Conservation (phyloP, 2,888 invertebrate genomes). For the Theodoxus fluviatilis region DNA sequence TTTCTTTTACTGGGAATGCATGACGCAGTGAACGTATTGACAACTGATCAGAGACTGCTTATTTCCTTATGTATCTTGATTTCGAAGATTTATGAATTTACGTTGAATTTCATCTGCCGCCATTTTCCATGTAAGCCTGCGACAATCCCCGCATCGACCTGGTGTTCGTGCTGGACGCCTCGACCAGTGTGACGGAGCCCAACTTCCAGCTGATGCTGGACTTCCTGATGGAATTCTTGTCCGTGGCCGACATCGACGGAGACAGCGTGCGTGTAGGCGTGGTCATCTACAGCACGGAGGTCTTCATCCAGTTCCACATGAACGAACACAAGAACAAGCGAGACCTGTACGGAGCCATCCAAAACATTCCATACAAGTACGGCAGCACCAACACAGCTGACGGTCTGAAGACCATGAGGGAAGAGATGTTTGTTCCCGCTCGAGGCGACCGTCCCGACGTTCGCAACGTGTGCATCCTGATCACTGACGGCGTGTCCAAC, state of each 20-base stretch:
- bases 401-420: constrained; percentile 47
- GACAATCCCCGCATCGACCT: constrained; percentile 43
- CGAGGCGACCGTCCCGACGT: constrained; percentile 51
- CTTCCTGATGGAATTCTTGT: constrained; percentile 43
- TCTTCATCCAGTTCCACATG: constrained; percentile 48
- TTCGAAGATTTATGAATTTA: too few relatives aligned
- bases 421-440: constrained; percentile 44
- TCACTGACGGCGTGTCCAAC: constrained; percentile 61
- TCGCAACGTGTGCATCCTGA: constrained; percentile 50
- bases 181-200: constrained; percentile 48
- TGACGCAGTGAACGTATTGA: too few relatives aligned
- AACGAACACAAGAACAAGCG: constrained; percentile 38
- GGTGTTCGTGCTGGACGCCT: constrained; percentile 54
- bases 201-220: constrained; percentile 45
- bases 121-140: too few relatives aligned
- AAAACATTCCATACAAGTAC: constrained; percentile 40
- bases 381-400: constrained; percentile 60
- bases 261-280: constrained; percentile 53
- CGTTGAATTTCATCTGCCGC: too few relatives aligned
- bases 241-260: constrained; percentile 43
- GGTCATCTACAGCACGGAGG: constrained; percentile 47
- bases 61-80: too few relatives aligned
- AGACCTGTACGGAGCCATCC: constrained; percentile 44
- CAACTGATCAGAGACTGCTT: too few relatives aligned
- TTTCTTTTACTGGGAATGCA: too few relatives aligned